These are phyloP conservation scores for Frankliniella intonsa DNA, from an alignment of 2,888 invertebrate species.

Conservation along the genomic window DNA sequence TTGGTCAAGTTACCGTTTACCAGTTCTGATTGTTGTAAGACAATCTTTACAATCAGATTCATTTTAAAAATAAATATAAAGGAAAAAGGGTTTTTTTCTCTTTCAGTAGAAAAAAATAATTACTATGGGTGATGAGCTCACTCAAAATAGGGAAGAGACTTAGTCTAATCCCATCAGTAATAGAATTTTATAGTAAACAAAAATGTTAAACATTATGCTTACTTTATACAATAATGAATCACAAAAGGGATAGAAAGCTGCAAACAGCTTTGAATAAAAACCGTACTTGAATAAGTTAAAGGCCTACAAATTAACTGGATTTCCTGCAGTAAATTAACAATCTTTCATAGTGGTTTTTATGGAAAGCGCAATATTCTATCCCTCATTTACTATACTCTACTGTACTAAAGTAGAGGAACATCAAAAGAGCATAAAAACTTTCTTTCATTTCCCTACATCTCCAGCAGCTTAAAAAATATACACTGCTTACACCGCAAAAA, in stretches of 20 bases:
- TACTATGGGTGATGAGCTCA: not conserved
- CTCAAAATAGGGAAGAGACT: not conserved
- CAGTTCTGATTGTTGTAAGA: too few relatives aligned
- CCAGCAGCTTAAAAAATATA: too few relatives aligned
- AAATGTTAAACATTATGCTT: not conserved
- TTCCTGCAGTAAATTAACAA: not conserved
- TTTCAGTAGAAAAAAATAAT: not conserved
- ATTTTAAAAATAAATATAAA: not conserved
- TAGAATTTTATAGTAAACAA: not conserved
- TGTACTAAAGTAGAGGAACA: too few relatives aligned
- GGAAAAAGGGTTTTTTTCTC: not conserved
- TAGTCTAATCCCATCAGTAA: not conserved
- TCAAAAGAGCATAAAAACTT: too few relatives aligned
- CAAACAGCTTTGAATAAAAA: constrained; percentile 21
- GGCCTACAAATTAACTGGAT: not conserved
- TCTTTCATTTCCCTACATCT: too few relatives aligned
- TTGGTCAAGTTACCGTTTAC: too few relatives aligned
- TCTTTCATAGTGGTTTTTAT: not conserved
- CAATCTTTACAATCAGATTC: too few relatives aligned
- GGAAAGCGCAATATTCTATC: constrained; percentile 6
- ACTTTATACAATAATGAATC: not conserved
- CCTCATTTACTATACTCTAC: not conserved
- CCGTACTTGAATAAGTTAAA: not conserved
- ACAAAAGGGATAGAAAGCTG: constrained; percentile 19
- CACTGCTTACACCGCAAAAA: too few relatives aligned